Evolutionary conservation across 2,797 vertebrate species (phyloP).

Genomic region (Iguana delicatissima): DNA sequence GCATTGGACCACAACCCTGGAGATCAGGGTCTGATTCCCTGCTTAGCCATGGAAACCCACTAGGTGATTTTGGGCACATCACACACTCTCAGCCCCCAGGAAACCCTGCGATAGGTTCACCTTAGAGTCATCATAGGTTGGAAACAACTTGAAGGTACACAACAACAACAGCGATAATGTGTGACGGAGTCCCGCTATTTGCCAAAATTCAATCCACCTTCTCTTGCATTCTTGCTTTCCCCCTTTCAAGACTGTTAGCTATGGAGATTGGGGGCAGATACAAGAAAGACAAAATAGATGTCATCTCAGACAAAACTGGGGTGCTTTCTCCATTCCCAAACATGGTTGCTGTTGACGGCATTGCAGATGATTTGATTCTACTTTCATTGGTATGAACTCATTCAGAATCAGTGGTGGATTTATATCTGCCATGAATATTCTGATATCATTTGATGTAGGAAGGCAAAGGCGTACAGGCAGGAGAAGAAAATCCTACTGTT

Average conservation of each 20-base stretch:
- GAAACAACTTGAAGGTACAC: no score
- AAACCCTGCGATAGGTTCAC: no score
- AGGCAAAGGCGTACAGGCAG: neutral
- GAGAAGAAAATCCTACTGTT: slow-evolving; percentile 45
- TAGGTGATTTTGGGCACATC: no score
- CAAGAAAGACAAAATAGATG: neutral
- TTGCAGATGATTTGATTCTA: neutral
- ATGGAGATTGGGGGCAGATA: neutral
- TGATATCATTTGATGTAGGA: slow-evolving; percentile 19
- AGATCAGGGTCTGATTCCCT: no score
- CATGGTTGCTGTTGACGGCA: neutral
- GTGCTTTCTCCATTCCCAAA: neutral
- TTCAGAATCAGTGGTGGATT: slow-evolving; percentile 2
- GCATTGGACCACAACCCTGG: no score
- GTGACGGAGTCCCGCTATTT: neutral
- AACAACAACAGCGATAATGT: neutral
- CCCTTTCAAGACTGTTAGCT: neutral
- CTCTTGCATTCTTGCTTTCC: neutral
- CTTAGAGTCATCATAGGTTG: no score
- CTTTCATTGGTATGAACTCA: neutral
- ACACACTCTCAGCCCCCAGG: no score
- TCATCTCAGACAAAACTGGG: no score
- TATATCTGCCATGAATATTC: slow-evolving; percentile 31
- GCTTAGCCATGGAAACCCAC: no score
- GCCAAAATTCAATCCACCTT: neutral